phyloP scores from a whole-genome alignment of 2,888 invertebrate species.

The Hoplodrina ambigua region DNA sequence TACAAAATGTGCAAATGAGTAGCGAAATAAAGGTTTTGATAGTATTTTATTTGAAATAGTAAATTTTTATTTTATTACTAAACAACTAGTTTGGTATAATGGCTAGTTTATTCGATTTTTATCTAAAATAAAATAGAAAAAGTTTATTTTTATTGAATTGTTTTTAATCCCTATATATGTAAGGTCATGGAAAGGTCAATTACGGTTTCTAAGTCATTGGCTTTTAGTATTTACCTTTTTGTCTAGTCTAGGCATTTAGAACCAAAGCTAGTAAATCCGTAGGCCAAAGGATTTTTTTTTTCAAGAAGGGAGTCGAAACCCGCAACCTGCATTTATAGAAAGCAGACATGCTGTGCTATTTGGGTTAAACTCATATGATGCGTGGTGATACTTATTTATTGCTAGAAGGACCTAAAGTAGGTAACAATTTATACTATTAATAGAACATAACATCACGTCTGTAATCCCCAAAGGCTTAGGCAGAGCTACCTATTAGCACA shows the following conservation, averaged over 20 bases:
- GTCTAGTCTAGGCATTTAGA: background rate
- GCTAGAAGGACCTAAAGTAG: background rate
- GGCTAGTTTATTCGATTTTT: background rate
- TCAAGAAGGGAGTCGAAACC: background rate
- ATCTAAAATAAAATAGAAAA: too few species aligned
- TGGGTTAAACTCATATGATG: background rate
- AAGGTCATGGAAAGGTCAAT: too few species aligned
- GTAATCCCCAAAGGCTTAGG: too few species aligned
- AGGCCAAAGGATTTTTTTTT: background rate
- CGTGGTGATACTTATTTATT: background rate
- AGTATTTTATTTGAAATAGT: background rate
- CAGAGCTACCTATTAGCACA: too few species aligned
- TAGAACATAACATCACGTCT: too few species aligned
- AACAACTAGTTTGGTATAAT: background rate
- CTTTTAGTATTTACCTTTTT: too few species aligned
- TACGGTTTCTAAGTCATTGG: background rate
- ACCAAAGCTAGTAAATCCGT: background rate
- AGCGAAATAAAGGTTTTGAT: background rate
- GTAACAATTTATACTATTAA: too few species aligned
- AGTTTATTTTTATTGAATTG: too few species aligned
- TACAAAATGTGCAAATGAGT: background rate
- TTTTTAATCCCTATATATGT: too few species aligned
- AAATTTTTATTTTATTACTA: slow-evolving; percentile 31
- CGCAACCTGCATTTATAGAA: slow-evolving; percentile 3
- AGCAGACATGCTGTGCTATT: background rate